Conservation (phyloP, 2,797 vertebrate species). For the Agapornis canus region DNA sequence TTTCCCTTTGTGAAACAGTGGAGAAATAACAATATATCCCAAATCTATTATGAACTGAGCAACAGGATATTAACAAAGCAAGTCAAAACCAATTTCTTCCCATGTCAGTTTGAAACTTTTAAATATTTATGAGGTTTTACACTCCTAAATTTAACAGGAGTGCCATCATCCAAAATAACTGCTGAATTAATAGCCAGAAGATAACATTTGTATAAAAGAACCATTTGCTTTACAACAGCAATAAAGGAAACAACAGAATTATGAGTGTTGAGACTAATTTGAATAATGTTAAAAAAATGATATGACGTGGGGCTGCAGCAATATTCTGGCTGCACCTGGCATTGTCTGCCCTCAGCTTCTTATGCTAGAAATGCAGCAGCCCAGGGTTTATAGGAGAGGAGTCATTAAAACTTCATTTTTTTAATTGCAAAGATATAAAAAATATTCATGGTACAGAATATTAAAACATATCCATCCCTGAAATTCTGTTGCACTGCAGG, state of each 20-base stretch:
- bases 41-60: constrained; percentile 56
- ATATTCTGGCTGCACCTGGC: constrained; percentile 62
- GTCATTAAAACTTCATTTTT: constrained; percentile 65
- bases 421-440: constrained; percentile 66
- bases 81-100: constrained; percentile 73
- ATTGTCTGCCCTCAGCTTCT: constrained; percentile 53
- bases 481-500: background rate
- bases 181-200: constrained; percentile 80
- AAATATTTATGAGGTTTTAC: constrained; percentile 75
- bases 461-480: constrained; percentile 42
- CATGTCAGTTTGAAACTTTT: constrained; percentile 68
- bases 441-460: constrained; percentile 53
- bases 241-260: constrained; percentile 82
- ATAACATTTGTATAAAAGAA: constrained; percentile 82
- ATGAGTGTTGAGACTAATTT: constrained; percentile 76
- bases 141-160: constrained; percentile 76
- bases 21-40: constrained; percentile 32
- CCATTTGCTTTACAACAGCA: constrained; percentile 80
- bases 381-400: constrained; percentile 60
- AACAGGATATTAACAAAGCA: constrained; percentile 73
- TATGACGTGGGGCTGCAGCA: constrained; percentile 32
- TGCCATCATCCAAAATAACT: constrained; percentile 79
- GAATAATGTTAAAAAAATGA: constrained; percentile 76
- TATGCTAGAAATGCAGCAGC: constrained; percentile 56
- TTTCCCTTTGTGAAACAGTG: background rate